Conservation (phyloP, 1,140 invertebrate genomes). For the Drosophila gunungcola region DNA sequence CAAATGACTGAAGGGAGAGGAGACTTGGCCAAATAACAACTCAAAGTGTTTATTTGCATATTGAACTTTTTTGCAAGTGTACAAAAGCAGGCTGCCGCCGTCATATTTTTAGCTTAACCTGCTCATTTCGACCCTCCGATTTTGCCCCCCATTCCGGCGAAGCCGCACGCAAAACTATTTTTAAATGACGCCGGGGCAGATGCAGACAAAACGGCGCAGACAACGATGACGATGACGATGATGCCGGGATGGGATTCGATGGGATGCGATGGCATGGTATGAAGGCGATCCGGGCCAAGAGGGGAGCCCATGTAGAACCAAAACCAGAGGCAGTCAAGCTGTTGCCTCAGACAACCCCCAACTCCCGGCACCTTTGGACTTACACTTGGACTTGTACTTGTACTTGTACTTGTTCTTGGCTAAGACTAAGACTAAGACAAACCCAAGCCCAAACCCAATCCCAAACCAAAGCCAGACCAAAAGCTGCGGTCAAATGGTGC, state of each 20-base stretch:
- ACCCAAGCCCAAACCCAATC: slow-evolving; percentile 12
- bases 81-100: slow-evolving; percentile 31
- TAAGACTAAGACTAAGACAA: background rate
- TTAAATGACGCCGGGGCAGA: slow-evolving; percentile 66
- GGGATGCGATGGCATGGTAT: too few relatives aligned
- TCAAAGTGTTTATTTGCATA: slow-evolving; percentile 15
- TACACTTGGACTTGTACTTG: background rate
- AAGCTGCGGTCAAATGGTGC: slow-evolving; percentile 64
- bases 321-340: slow-evolving; percentile 12
- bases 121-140: slow-evolving; percentile 20
- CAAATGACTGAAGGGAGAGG: background rate
- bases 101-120: slow-evolving; percentile 71
- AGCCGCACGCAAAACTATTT: slow-evolving; percentile 71
- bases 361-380: slow-evolving; percentile 1
- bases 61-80: slow-evolving; percentile 16
- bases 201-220: slow-evolving; percentile 71
- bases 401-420: too few relatives aligned
- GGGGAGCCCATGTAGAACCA: background rate
- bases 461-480: slow-evolving; percentile 32
- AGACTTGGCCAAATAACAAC: background rate
- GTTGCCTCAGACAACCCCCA: too few relatives aligned
- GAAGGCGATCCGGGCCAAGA: too few relatives aligned
- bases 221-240: slow-evolving; percentile 2
- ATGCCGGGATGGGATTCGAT: too few relatives aligned
- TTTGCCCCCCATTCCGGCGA: background rate